phyloP scores from a whole-genome alignment of 2,113 vertebrate genomes.

The Azemiops feae region DNA sequence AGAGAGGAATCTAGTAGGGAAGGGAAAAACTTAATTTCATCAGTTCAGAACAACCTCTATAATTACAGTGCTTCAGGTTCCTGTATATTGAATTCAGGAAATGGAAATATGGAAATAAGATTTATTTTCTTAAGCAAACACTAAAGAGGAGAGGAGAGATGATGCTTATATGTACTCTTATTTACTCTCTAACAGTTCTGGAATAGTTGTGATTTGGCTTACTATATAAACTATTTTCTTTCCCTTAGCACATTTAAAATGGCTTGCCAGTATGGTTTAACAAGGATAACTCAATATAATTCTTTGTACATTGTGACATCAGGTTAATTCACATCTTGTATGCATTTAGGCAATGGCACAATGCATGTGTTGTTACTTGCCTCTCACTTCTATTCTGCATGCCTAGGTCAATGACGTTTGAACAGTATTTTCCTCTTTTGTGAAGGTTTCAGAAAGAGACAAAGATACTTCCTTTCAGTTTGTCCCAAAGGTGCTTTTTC shows the following conservation, averaged over 20 bases:
- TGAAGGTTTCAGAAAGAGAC: not conserved
- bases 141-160: not conserved
- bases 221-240: not conserved
- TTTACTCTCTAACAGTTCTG: not conserved
- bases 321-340: not conserved
- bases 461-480: not conserved
- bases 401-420: not conserved
- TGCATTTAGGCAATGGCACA: not conserved
- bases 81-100: not conserved
- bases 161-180: not conserved
- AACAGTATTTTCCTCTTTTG: not conserved
- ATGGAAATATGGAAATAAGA: not conserved
- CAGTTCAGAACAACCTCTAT: not conserved
- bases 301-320: not conserved
- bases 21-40: not conserved
- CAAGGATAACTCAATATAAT: not conserved
- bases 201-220: not conserved
- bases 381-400: not conserved
- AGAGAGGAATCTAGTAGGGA: not conserved
- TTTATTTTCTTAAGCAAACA: not conserved
- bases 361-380: not conserved
- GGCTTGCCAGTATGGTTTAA: not conserved
- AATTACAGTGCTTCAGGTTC: not conserved
- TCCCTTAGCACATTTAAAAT: not conserved
- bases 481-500: not conserved